Evolutionary conservation across 2,797 vertebrate genomes (phyloP), one percentile per base, ranked within the genome.

Genomic region (Smutsia gigantea): DNA sequence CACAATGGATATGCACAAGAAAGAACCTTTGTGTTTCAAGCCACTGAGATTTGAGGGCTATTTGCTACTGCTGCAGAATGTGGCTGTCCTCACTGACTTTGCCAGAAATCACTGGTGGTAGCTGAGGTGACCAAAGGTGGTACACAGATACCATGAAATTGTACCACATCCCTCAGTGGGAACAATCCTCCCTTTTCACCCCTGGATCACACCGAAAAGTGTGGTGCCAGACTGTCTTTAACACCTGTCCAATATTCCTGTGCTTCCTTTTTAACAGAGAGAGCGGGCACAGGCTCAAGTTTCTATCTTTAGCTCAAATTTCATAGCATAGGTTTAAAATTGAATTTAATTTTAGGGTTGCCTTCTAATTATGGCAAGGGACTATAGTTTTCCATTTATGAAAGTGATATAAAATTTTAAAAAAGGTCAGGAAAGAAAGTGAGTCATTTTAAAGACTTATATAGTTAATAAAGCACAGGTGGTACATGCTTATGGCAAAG

Each of bases 301-400:
- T 74, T 92, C 79, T 94, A 61, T 81, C 57, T 85, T 93, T 97
- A 93, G 92, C 83, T 94, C n/a, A 61, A 81, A 82, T 87, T 93
- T 93, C 61, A 51, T 23, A 66, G 74, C 53, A 39, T 51, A 29
- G 53, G 84, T 95, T 95, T 74, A 89, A 95, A 94, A 84, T 39
- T 31, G 83, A 74, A 78, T 61, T 96, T 93, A 95, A 96, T 97
- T 91, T 94, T 88, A 92, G 57, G 69, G 69, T 90, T 94, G 87
- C 27, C 84, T 95, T 93, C 93, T 91, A 92, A 82, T 91, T 94
- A 68, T 83, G 59, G 83, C 46, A 55, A 94, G 85, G 84, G 89
- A 75, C 95, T 94, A 94, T 42, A 93, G 77, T 94, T 93, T 90
- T 93, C 77, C 87, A 78, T 64, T 90, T 96, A 89, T 34, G 63